phyloP scores from a whole-genome alignment of 2,113 vertebrate genomes.

The Gulo gulo region DNA sequence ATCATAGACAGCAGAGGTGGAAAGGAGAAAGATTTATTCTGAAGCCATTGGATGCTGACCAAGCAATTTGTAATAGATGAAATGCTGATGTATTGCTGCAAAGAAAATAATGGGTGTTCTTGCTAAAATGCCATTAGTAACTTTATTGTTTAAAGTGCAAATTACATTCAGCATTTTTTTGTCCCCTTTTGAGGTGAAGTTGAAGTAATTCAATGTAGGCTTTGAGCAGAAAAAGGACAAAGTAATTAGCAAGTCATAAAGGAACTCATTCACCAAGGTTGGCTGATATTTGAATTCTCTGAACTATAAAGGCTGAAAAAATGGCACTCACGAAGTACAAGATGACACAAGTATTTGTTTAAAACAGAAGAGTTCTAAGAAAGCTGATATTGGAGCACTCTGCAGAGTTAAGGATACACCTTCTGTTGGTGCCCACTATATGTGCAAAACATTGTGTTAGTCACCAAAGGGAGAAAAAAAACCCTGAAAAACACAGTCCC shows the following conservation, averaged over 20 bases:
- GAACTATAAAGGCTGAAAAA: constrained; percentile 48
- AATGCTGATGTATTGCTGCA: constrained; percentile 81
- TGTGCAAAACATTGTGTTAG: background rate
- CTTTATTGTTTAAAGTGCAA: constrained; percentile 84
- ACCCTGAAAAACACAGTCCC: background rate
- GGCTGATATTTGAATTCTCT: constrained; percentile 69
- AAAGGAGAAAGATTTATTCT: constrained; percentile 82
- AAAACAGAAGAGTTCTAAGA: background rate
- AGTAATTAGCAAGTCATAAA: constrained; percentile 68
- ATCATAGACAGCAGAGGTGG: constrained; percentile 77
- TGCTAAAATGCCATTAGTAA: constrained; percentile 83
- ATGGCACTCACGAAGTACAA: constrained; percentile 18
- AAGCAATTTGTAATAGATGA: constrained; percentile 83
- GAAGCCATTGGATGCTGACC: constrained; percentile 81
- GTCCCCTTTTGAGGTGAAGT: constrained; percentile 66
- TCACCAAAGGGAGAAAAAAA: background rate
- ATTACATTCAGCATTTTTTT: constrained; percentile 82
- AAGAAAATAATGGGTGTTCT: constrained; percentile 79
- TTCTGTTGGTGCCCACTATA: background rate
- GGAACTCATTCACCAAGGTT: constrained; percentile 67
- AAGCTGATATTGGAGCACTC: background rate
- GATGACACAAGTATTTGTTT: background rate
- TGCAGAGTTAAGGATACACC: background rate
- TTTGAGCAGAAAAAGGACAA: constrained; percentile 76
- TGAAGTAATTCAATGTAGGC: constrained; percentile 76